Conservation (phyloP, 2,113 vertebrate species). For the Corythornis madagascariensis region DNA sequence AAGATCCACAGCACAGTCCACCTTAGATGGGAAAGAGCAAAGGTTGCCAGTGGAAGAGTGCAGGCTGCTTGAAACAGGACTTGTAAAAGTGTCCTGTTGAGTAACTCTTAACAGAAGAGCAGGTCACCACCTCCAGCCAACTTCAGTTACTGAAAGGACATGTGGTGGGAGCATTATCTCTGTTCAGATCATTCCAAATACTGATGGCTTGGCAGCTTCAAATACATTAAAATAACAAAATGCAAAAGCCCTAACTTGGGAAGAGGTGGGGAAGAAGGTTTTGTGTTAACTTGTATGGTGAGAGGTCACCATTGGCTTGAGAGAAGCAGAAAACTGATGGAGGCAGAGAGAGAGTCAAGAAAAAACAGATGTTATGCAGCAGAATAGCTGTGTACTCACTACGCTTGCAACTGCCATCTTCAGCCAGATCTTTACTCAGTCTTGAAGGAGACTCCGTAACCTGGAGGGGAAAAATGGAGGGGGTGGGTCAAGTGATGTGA, state of each 20-base stretch:
- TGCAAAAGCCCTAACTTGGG: not conserved
- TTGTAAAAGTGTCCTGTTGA: not conserved
- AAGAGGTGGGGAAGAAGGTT: not conserved
- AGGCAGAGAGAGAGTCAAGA: not conserved
- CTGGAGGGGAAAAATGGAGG: not conserved
- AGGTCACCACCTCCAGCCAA: not conserved
- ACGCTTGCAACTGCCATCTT: not conserved
- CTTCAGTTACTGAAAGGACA: not conserved
- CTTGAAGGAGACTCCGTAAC: not conserved
- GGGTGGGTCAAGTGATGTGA: not conserved
- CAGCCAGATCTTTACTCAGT: not conserved
- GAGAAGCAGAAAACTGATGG: not conserved
- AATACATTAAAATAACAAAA: not conserved
- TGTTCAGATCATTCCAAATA: not conserved
- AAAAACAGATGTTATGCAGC: not conserved
- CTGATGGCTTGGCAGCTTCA: not conserved
- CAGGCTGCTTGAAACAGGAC: not conserved
- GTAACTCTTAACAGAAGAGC: not conserved
- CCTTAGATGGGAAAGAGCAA: not conserved
- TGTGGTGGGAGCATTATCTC: not conserved
- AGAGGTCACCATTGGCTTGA: rapidly evolving
- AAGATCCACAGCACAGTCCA: not conserved
- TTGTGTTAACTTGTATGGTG: not conserved
- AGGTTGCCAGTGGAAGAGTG: not conserved
- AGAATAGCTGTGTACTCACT: conserved; percentile 1